Conservation (phyloP, 1,140 invertebrate species). For the Frieseomelitta varia region DNA sequence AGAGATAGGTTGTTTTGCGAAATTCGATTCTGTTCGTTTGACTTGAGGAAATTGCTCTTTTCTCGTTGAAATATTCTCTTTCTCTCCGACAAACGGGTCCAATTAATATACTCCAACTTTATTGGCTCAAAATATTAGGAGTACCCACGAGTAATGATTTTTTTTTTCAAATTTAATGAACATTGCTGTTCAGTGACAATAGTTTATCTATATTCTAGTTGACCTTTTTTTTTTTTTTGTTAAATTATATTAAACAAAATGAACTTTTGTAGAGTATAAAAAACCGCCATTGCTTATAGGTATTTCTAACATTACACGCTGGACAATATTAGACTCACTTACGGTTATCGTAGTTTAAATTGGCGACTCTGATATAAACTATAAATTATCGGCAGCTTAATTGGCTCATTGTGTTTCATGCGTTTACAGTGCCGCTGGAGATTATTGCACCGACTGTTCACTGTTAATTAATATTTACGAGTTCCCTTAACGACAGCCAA, state of each 20-base stretch:
- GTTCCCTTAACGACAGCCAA: slow-evolving; percentile 48
- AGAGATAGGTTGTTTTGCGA: not conserved
- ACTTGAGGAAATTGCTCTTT: not conserved
- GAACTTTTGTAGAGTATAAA: too few species aligned
- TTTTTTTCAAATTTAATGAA: too few species aligned
- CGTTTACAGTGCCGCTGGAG: slow-evolving; percentile 5
- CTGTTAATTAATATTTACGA: slow-evolving; percentile 61
- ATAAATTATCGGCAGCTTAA: slow-evolving; percentile 27
- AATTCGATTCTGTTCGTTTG: not conserved
- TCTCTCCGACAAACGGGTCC: too few species aligned
- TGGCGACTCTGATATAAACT: not conserved
- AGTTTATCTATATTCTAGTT: too few species aligned
- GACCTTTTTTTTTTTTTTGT: too few species aligned
- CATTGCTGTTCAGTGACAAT: too few species aligned
- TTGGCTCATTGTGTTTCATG: not conserved
- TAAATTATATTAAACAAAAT: too few species aligned
- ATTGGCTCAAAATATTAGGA: too few species aligned
- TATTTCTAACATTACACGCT: not conserved
- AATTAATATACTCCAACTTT: too few species aligned
- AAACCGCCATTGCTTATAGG: too few species aligned
- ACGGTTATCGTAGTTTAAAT: not conserved
- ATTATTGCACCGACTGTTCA: slow-evolving; percentile 47
- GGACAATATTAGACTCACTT: not conserved
- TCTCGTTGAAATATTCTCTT: too few species aligned
- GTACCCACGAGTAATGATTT: too few species aligned